phyloP scores from a whole-genome alignment of 2,113 vertebrate genomes.

The Phaethon lepturus region DNA sequence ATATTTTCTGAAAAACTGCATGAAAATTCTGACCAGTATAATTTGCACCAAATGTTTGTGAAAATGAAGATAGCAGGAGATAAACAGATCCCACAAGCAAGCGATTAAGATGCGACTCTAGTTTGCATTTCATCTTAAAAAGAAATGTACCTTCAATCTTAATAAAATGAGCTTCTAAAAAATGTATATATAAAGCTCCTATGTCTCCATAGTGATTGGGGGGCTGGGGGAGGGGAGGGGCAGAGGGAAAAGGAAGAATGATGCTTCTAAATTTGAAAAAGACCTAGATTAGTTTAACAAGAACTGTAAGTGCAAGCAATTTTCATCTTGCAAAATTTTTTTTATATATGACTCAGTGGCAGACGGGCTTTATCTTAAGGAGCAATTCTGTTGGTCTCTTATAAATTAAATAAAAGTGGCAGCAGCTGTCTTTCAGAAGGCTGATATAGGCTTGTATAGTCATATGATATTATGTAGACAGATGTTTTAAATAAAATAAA shows the following conservation, averaged over 20 bases:
- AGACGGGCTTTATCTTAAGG: constrained; percentile 68
- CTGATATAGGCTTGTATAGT: constrained; percentile 71
- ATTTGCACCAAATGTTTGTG: constrained; percentile 34
- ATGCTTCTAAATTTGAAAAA: constrained; percentile 63
- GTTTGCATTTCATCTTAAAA: constrained; percentile 18
- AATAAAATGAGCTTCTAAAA: constrained; percentile 24
- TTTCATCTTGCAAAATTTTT: constrained; percentile 61
- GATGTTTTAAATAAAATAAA: constrained; percentile 85
- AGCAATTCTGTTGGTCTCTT: constrained; percentile 72
- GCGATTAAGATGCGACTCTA: constrained; percentile 59
- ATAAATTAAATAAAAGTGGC: constrained; percentile 79
- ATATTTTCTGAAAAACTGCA: constrained; percentile 41
- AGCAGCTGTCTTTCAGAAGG: constrained; percentile 75
- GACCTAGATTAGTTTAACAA: constrained; percentile 60
- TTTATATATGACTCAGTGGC: constrained; percentile 55
- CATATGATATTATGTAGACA: constrained; percentile 78
- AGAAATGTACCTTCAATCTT: constrained; percentile 43
- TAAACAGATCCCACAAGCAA: constrained; percentile 14
- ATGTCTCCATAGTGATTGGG: constrained; percentile 48
- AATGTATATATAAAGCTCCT: constrained; percentile 11
- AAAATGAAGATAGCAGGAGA: constrained; percentile 42
- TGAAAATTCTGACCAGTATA: constrained; percentile 51
- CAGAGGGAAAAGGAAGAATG: not conserved
- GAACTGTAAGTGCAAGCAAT: constrained; percentile 64
- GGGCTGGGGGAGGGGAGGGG: too few species aligned